Percentiles rank a stretch among this genome's conserved stretches.
Evolutionary conservation across 2,113 vertebrate species (phyloP).

Genomic region (Leptobrachium ailaonicum): DNA sequence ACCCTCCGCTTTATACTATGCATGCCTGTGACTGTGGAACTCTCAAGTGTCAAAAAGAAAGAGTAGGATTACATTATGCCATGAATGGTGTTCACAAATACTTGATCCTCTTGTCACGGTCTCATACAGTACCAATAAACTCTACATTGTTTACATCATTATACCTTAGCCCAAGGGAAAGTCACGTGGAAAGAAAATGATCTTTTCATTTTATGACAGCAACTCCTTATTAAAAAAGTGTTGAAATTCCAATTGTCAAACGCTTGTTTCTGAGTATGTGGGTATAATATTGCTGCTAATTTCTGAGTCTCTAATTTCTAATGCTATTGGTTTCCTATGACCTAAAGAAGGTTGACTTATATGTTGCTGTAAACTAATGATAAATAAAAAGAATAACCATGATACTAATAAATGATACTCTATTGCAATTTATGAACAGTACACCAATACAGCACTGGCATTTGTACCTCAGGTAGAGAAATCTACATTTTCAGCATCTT

Average conservation of each 20-base stretch:
- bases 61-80: neutral
- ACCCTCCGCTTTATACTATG: neutral
- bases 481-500: no score
- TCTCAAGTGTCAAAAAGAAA: neutral
- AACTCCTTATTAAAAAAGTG: constrained; percentile 19
- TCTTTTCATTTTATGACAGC: constrained; percentile 10
- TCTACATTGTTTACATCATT: constrained; percentile 17
- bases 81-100: neutral
- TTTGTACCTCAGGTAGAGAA: no score
- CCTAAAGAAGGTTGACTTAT: neutral
- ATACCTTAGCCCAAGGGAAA: constrained; percentile 3
- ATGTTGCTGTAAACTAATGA: neutral
- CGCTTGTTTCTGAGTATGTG: neutral
- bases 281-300: constrained; percentile 1
- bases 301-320: neutral
- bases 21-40: neutral
- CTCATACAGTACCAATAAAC: constrained; percentile 10
- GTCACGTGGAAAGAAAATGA: constrained; percentile 16
- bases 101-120: neutral
- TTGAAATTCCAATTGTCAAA: constrained; percentile 14
- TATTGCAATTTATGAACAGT: no score
- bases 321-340: constrained; percentile 5
- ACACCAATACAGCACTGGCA: no score
- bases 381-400: neutral
- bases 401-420: no score